Evolutionary conservation across 2,113 vertebrate species (phyloP).

Genomic region (Mesocricetus auratus): DNA sequence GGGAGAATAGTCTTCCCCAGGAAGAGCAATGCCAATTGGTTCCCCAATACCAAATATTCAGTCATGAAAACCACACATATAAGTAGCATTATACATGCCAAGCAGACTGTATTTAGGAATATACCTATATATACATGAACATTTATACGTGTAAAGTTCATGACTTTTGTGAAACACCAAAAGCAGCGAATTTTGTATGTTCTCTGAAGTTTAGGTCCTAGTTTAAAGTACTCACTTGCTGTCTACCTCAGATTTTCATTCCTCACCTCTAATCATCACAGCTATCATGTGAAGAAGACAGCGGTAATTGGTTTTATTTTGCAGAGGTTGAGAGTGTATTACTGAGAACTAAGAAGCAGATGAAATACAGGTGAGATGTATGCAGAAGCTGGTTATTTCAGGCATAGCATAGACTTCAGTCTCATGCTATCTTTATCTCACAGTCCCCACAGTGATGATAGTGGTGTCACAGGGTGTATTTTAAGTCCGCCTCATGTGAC

Average conservation of each 20-base stretch:
- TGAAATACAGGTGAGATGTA: no score
- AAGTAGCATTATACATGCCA: no score
- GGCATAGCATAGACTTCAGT: no score
- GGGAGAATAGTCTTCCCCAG: not conserved
- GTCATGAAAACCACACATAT: not conserved
- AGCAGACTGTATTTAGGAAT: not conserved
- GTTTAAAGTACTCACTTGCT: not conserved
- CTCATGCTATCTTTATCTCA: not conserved
- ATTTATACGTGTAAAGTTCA: not conserved
- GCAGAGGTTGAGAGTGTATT: not conserved
- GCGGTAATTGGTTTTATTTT: not conserved
- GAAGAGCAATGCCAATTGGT: no score
- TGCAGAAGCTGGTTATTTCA: not conserved
- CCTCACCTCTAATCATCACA: not conserved
- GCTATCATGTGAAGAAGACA: not conserved
- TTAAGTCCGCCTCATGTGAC: not conserved
- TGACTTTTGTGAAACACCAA: not conserved
- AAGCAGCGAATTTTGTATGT: not conserved
- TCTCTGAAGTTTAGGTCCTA: not conserved
- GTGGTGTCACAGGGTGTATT: not conserved
- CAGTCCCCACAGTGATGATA: no score
- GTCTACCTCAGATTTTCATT: not conserved
- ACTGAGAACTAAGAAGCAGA: conserved; percentile 20
- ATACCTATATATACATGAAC: not conserved
- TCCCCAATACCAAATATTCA: not conserved